phyloP scores from a whole-genome alignment of 2,888 invertebrate species.

The Taenaris catops region DNA sequence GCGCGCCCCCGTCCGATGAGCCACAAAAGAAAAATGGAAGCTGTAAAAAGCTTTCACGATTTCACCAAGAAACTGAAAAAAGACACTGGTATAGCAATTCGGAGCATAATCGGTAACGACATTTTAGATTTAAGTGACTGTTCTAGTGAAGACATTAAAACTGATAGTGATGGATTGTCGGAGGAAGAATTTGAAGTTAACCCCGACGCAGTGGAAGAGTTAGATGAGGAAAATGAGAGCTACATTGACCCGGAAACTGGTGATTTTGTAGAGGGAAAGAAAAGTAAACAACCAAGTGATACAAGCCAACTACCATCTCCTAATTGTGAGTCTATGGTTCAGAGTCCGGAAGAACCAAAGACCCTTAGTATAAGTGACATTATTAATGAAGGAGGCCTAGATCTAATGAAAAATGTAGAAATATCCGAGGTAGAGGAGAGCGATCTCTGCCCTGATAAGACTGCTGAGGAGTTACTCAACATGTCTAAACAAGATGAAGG shows the following conservation, averaged over 20 bases:
- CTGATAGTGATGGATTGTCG: conserved; percentile 72
- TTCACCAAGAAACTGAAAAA: conserved; percentile 75
- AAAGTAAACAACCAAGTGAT: conserved; percentile 29
- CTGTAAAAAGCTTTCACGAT: conserved; percentile 70
- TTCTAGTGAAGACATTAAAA: conserved; percentile 64
- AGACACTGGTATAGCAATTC: conserved; percentile 72
- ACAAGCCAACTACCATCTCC: conserved; percentile 17
- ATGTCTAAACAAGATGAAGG: conserved; percentile 59
- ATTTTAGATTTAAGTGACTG: conserved; percentile 70
- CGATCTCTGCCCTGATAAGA: conserved; percentile 64
- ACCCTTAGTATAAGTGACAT: conserved; percentile 73
- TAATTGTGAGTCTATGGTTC: conserved; percentile 14
- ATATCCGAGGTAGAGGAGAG: conserved; percentile 67
- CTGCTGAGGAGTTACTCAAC: conserved; percentile 55
- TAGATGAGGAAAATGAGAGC: conserved; percentile 69
- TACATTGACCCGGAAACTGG: conserved; percentile 75
- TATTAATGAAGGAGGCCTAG: conserved; percentile 67
- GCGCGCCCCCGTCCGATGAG: conserved; percentile 63
- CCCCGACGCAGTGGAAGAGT: conserved; percentile 64
- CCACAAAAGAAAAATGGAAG: conserved; percentile 73
- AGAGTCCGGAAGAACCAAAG: conserved; percentile 43
- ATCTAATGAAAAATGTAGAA: conserved; percentile 69
- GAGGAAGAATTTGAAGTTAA: conserved; percentile 73
- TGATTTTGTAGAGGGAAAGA: conserved; percentile 57
- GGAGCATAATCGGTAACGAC: conserved; percentile 69